These are phyloP conservation scores for Rotaria magnacalcarata DNA, from an alignment of 2,888 invertebrate genomes.

Conservation along the genomic window DNA sequence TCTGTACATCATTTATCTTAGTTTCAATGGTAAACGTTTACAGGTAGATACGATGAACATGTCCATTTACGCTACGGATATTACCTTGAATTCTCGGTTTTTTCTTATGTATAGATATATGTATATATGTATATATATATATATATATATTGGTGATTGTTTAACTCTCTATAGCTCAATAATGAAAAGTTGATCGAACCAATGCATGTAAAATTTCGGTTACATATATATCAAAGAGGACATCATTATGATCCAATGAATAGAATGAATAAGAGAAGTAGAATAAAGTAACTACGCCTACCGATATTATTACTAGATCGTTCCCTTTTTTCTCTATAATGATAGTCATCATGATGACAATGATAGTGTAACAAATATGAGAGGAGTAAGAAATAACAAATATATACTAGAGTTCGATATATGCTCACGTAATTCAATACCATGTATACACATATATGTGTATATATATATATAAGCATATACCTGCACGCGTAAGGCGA, in stretches of 20 bases:
- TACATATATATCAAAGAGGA: neutral
- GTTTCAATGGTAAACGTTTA: neutral
- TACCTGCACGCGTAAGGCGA: neutral
- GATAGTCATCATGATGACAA: neutral
- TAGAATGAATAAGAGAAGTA: neutral
- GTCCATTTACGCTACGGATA: neutral
- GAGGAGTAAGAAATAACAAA: slow-evolving; percentile 10
- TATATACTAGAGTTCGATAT: neutral
- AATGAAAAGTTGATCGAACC: neutral
- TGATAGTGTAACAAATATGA: slow-evolving; percentile 2
- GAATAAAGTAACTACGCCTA: neutral
- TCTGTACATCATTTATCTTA: neutral
- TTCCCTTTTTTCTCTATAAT: neutral
- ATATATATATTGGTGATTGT: neutral
- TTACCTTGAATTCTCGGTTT: neutral
- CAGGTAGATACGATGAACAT: neutral
- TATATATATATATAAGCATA: too few species aligned
- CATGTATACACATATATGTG: neutral
- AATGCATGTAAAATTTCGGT: neutral
- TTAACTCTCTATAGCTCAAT: neutral
- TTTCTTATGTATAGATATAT: neutral
- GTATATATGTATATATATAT: neutral
- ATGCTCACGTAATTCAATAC: slow-evolving; percentile 15
- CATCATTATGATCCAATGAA: neutral
- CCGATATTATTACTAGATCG: neutral